These are phyloP conservation scores for Haplochromis burtoni DNA, from an alignment of 2,113 vertebrate species.

Conservation along the genomic window DNA sequence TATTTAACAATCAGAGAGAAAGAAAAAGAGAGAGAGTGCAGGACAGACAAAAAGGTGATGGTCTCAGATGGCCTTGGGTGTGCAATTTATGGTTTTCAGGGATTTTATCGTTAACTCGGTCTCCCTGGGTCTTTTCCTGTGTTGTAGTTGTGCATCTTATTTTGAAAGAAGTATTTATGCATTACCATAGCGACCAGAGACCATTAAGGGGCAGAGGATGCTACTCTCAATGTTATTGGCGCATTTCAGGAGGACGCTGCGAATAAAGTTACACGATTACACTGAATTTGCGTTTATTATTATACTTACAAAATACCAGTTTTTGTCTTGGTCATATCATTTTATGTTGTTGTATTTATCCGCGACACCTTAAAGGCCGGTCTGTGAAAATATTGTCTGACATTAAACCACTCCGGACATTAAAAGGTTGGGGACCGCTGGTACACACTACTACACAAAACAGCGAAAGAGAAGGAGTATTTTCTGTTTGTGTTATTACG, in stretches of 20 bases:
- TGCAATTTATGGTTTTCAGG: accelerated
- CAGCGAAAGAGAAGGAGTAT: background rate
- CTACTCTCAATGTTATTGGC: accelerated
- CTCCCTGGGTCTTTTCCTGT: background rate
- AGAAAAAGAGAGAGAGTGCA: background rate
- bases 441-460: background rate
- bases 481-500: background rate
- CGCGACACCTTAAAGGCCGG: background rate
- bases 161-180: background rate
- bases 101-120: accelerated
- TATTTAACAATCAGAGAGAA: background rate
- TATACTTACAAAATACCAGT: accelerated
- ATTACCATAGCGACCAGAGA: accelerated
- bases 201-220: accelerated
- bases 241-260: accelerated
- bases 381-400: background rate
- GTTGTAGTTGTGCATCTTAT: background rate
- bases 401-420: background rate
- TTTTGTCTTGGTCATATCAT: accelerated
- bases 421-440: background rate
- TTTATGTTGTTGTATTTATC: background rate
- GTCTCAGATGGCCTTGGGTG: accelerated
- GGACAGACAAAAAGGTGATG: accelerated
- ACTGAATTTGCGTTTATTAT: accelerated
- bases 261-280: background rate